These are phyloP conservation scores for Lasioglossum lativentre DNA, from an alignment of 2,888 invertebrate genomes.

Conservation along the genomic window DNA sequence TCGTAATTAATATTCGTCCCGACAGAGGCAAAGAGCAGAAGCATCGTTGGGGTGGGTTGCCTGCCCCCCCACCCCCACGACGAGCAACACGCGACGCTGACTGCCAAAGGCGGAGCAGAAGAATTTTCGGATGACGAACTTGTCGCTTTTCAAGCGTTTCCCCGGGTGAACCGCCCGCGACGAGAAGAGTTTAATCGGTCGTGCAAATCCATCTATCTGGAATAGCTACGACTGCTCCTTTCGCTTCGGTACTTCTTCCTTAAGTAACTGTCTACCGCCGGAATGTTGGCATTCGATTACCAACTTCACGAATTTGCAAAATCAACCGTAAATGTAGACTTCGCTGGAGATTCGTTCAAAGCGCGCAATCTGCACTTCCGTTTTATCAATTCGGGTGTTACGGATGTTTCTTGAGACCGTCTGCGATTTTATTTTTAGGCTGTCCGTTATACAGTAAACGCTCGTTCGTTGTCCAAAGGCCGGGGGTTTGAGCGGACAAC, in stretches of 20 bases:
- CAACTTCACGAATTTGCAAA: not conserved
- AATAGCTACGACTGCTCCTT: constrained; percentile 43
- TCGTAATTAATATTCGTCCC: constrained; percentile 76
- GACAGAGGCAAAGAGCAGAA: constrained; percentile 57
- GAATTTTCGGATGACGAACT: constrained; percentile 64
- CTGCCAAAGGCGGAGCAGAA: constrained; percentile 54
- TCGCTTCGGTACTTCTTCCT: constrained; percentile 15
- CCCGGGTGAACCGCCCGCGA: constrained; percentile 20
- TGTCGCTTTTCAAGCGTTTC: constrained; percentile 47
- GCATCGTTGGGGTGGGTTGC: constrained; percentile 1
- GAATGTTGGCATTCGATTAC: not conserved
- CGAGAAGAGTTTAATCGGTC: constrained; percentile 57
- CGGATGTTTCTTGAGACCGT: too few relatives aligned
- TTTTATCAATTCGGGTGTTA: not conserved
- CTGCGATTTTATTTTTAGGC: too few relatives aligned
- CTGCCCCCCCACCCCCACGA: not conserved
- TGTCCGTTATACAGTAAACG: too few relatives aligned
- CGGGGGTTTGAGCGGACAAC: too few relatives aligned
- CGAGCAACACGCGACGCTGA: constrained; percentile 42
- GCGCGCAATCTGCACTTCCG: too few relatives aligned
- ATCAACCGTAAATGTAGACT: not conserved
- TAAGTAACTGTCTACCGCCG: constrained; percentile 6
- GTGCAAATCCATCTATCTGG: constrained; percentile 56
- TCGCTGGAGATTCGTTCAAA: not conserved
- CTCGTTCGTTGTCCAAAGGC: too few relatives aligned